These are phyloP conservation scores for Lysandra bellargus DNA, from an alignment of 2,888 invertebrate genomes.

Conservation along the genomic window DNA sequence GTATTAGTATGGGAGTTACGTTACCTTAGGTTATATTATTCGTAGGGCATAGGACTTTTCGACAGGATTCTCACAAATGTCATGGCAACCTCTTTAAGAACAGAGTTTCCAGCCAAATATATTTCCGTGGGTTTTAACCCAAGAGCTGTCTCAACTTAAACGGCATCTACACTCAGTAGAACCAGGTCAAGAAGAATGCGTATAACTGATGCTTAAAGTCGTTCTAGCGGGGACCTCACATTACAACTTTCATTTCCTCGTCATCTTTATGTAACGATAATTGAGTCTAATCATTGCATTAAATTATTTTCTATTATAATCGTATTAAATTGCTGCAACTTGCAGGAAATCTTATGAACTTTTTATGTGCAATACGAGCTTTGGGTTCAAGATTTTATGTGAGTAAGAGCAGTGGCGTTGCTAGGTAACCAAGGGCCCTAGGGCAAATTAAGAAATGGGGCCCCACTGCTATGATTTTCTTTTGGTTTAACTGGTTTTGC, in stretches of 20 bases:
- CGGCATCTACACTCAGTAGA: neutral
- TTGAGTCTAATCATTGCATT: slow-evolving; percentile 38
- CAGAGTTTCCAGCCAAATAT: too few species aligned
- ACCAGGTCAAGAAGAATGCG: neutral
- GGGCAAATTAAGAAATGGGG: too few species aligned
- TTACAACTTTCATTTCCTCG: slow-evolving; percentile 60
- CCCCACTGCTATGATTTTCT: too few species aligned
- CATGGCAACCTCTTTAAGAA: too few species aligned
- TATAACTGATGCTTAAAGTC: neutral
- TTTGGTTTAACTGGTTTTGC: too few species aligned
- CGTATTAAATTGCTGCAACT: slow-evolving; percentile 1
- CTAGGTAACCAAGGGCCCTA: too few species aligned
- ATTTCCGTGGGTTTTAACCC: neutral
- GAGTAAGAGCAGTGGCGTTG: too few species aligned
- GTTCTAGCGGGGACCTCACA: slow-evolving; percentile 26
- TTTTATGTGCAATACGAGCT: neutral
- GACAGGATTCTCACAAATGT: too few species aligned
- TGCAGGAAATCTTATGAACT: neutral
- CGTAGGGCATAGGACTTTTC: too few species aligned
- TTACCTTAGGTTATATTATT: too few species aligned
- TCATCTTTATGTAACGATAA: slow-evolving; percentile 52
- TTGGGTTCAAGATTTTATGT: too few species aligned
- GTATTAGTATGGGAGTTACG: too few species aligned
- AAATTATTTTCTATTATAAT: slow-evolving; percentile 25
- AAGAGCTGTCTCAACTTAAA: neutral